These are phyloP conservation scores for Drosophila truncata DNA, from an alignment of 1,140 invertebrate genomes.

Conservation along the genomic window DNA sequence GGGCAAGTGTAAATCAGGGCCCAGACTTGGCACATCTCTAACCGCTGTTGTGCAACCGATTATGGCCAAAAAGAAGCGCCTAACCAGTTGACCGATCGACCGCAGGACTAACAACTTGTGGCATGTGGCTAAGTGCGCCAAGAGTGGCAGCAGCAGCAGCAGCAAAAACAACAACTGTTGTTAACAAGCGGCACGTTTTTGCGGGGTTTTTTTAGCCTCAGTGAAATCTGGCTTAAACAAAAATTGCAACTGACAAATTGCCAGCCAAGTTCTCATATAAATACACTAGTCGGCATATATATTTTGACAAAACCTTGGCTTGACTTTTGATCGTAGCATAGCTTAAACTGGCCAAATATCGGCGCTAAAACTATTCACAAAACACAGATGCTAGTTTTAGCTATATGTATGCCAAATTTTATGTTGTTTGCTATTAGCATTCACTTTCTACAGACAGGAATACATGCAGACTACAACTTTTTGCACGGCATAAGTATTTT, in stretches of 20 bases:
- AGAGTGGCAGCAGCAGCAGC: conserved; percentile 49
- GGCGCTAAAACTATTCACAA: too few relatives aligned
- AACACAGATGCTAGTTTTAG: too few relatives aligned
- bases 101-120: conserved; percentile 58
- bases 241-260: conserved; percentile 54
- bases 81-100: conserved; percentile 49
- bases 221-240: conserved; percentile 39
- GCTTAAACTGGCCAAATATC: too few relatives aligned
- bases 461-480: too few relatives aligned
- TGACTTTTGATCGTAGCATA: too few relatives aligned
- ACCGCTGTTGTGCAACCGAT: conserved; percentile 44
- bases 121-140: conserved; percentile 55
- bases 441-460: too few relatives aligned
- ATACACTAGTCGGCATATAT: too few relatives aligned
- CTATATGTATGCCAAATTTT: too few relatives aligned
- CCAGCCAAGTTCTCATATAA: conserved; percentile 53
- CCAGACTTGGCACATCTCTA: conserved; percentile 34
- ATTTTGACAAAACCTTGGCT: too few relatives aligned
- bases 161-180: conserved; percentile 28
- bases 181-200: conserved; percentile 58
- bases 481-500: too few relatives aligned
- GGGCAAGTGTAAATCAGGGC: conserved; percentile 67
- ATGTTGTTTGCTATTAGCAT: too few relatives aligned
- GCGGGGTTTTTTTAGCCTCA: conserved; percentile 26
- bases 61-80: conserved; percentile 30